phyloP scores from a whole-genome alignment of 1,140 invertebrate species.

The Xylocopa sonorina region DNA sequence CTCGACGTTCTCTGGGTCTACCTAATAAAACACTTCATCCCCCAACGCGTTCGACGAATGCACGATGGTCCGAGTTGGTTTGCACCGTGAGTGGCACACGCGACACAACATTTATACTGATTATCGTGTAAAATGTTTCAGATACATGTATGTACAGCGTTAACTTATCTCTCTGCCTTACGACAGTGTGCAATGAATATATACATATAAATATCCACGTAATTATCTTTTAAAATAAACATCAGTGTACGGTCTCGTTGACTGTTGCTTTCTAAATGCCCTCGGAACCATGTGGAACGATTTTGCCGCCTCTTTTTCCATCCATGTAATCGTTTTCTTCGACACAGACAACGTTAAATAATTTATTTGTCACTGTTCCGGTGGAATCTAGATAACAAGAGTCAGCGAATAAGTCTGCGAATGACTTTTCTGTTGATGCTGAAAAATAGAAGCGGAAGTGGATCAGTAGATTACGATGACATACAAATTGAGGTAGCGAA shows the following conservation, averaged over 20 bases:
- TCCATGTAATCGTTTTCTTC: not conserved
- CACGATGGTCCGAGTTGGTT: not conserved
- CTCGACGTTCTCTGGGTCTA: not conserved
- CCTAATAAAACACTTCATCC: slow-evolving; percentile 4
- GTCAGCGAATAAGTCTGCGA: not conserved
- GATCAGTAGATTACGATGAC: slow-evolving; percentile 16
- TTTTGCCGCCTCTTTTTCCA: not conserved
- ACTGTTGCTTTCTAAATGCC: not conserved
- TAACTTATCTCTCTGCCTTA: slow-evolving; percentile 2
- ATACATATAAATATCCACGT: slow-evolving; percentile 35
- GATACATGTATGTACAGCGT: slow-evolving; percentile 29
- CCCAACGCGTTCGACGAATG: not conserved
- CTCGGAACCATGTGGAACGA: not conserved
- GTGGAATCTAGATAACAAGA: not conserved
- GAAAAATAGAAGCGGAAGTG: slow-evolving; percentile 14
- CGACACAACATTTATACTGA: slow-evolving; percentile 39
- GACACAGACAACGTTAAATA: not conserved
- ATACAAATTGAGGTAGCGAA: slow-evolving; percentile 38
- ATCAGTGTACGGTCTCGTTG: not conserved
- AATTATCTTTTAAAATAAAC: not conserved
- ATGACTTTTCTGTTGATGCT: not conserved
- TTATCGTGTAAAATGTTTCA: slow-evolving; percentile 23
- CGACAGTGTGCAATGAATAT: slow-evolving; percentile 28
- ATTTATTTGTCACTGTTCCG: not conserved
- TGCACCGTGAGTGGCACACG: not conserved